phyloP scores from a whole-genome alignment of 2,797 vertebrate species.

The Lepidocolaptes lacrymiger region DNA sequence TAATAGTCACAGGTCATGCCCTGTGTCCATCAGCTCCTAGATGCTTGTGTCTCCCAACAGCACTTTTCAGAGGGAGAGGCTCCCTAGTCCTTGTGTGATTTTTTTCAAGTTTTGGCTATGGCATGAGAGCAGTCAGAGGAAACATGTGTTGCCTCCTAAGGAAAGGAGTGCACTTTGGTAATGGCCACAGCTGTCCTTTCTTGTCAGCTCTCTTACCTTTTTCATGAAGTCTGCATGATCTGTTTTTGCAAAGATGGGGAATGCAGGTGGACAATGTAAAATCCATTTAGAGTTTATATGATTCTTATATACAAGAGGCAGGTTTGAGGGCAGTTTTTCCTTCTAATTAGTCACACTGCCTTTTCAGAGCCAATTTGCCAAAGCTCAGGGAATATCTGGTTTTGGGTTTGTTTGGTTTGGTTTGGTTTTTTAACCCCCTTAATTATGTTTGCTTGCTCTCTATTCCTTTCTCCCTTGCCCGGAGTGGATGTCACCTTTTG shows the following conservation, averaged over 20 bases:
- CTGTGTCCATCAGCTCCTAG: not conserved
- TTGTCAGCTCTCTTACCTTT: not conserved
- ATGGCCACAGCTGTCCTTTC: accelerated
- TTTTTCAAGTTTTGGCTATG: not conserved
- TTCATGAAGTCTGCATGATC: accelerated
- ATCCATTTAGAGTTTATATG: not conserved
- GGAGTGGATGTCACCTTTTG: not conserved
- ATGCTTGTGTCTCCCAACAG: not conserved
- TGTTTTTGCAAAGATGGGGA: not conserved
- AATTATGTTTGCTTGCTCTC: not conserved
- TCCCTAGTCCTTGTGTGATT: not conserved
- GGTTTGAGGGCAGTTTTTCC: not conserved
- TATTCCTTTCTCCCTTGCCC: not conserved
- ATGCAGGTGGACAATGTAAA: not conserved
- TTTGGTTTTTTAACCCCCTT: not conserved
- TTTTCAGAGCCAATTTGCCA: not conserved
- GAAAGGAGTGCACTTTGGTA: not conserved
- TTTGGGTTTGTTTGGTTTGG: no score
- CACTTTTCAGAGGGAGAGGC: not conserved
- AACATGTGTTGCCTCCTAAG: not conserved
- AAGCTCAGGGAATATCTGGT: not conserved
- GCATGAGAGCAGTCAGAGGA: not conserved
- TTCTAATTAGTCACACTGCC: not conserved
- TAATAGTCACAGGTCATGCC: not conserved
- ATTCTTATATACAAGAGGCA: not conserved